Percentiles rank a stretch among this genome's conserved stretches.
Conservation (phyloP, 2,888 invertebrate genomes). For the Andrena bucephala region DNA sequence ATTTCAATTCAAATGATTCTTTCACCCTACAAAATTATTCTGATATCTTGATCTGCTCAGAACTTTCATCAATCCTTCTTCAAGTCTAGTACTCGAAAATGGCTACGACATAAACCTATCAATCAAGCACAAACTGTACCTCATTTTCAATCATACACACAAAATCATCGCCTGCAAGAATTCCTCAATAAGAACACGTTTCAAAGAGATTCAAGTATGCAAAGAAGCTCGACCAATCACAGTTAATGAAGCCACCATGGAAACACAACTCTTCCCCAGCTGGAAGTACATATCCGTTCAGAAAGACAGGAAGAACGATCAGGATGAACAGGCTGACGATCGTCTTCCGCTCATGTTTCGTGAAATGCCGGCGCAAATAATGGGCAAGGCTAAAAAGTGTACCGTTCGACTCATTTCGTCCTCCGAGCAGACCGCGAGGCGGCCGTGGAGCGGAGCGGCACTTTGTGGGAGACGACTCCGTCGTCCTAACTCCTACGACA, state of each 20-base stretch:
- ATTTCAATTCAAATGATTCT: too few species aligned
- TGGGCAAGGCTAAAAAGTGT: slow-evolving; percentile 58
- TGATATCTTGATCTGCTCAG: too few species aligned
- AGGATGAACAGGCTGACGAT: slow-evolving; percentile 28
- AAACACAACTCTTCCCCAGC: not conserved
- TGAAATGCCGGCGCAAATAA: slow-evolving; percentile 64
- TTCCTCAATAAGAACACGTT: not conserved
- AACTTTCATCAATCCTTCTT: too few species aligned
- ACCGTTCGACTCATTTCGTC: slow-evolving; percentile 48
- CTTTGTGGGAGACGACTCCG: slow-evolving; percentile 63
- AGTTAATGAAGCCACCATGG: slow-evolving; percentile 34
- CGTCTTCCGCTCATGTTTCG: slow-evolving; percentile 50
- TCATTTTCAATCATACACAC: too few species aligned
- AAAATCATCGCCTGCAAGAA: not conserved
- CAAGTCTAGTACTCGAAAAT: too few species aligned
- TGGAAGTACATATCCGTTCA: slow-evolving; percentile 4
- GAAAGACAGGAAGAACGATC: slow-evolving; percentile 27
- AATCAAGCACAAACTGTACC: too few species aligned
- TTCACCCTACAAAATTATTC: too few species aligned
- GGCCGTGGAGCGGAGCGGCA: slow-evolving; percentile 47
- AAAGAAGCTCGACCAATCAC: slow-evolving; percentile 44
- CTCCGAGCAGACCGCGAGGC: slow-evolving; percentile 29
- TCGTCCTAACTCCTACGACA: slow-evolving; percentile 79
- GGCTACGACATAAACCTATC: too few species aligned
- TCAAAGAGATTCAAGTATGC: not conserved